Percentiles rank a stretch among this genome's conserved stretches.
Evolutionary conservation across 35 echinoderm and acorn worm genomes (phyloP).

Genomic region (Apostichopus parvimensis): DNA sequence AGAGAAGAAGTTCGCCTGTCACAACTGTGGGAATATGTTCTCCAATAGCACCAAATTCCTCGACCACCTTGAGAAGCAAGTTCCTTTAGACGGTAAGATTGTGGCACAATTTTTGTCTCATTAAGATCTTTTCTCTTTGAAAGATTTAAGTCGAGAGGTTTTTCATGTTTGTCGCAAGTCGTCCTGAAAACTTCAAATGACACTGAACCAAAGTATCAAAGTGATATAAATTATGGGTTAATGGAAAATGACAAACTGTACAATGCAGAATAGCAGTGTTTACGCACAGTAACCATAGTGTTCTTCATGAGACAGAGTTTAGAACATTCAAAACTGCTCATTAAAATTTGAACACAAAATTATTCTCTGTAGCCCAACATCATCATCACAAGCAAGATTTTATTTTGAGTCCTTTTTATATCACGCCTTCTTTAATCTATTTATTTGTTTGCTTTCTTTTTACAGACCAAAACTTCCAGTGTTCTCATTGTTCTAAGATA

Average conservation of each 20-base stretch:
- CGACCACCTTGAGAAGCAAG: conserved; percentile 83
- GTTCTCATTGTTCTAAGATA: conserved; percentile 95
- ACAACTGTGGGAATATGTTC: conserved; percentile 80
- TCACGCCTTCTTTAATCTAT: not conserved
- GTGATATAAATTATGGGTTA: not conserved
- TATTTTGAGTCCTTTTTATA: no score
- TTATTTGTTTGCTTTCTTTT: conserved; percentile 27
- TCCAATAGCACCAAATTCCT: conserved; percentile 89
- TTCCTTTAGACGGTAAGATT: conserved; percentile 75
- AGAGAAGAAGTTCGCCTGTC: conserved; percentile 80
- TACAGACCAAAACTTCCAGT: conserved; percentile 95
- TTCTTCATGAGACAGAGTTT: no score
- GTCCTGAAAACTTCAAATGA: no score
- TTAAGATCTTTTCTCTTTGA: not conserved
- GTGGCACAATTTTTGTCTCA: not conserved
- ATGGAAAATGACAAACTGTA: not conserved
- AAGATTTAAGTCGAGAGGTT: not conserved
- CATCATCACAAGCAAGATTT: no score
- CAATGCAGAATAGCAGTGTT: no score
- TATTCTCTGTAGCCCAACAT: no score
- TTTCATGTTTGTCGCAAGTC: no score
- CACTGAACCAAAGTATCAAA: no score
- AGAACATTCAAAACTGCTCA: no score
- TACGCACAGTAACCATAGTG: no score
- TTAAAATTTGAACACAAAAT: no score